Conservation (phyloP, 53 echinoderm and acorn worm species). For the Astropecten irregularis region DNA sequence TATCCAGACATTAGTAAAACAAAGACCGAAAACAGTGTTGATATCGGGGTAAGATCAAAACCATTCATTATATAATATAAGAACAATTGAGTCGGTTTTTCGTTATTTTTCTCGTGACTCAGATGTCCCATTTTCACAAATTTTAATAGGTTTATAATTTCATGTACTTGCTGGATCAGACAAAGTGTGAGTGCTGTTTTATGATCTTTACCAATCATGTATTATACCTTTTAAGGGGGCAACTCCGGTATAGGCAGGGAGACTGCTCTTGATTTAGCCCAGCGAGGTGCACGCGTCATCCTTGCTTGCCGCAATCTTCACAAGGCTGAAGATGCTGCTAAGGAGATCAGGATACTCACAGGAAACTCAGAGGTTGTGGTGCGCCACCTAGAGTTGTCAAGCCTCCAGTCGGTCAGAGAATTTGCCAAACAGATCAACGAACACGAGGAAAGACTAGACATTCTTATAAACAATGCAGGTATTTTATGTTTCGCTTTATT, state of each 20-base stretch:
- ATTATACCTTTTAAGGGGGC: slow-evolving; percentile 63
- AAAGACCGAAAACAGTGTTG: too few species aligned
- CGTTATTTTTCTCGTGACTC: too few species aligned
- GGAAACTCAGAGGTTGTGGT: slow-evolving; percentile 71
- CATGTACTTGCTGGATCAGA: too few species aligned
- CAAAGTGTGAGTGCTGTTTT: too few species aligned
- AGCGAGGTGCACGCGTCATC: slow-evolving; percentile 80
- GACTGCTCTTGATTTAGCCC: slow-evolving; percentile 70
- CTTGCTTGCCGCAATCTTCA: slow-evolving; percentile 74
- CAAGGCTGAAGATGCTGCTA: slow-evolving; percentile 68
- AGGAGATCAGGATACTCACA: slow-evolving; percentile 65
- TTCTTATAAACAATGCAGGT: slow-evolving; percentile 95
- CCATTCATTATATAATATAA: too few species aligned
- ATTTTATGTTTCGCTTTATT: too few species aligned
- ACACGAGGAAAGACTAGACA: slow-evolving; percentile 71
- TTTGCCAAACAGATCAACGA: slow-evolving; percentile 68
- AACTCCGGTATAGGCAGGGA: slow-evolving; percentile 71
- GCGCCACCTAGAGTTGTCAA: slow-evolving; percentile 80
- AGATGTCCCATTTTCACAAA: too few species aligned
- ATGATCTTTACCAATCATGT: too few species aligned
- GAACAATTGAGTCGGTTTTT: too few species aligned
- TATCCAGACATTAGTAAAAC: too few species aligned
- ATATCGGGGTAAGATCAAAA: too few species aligned
- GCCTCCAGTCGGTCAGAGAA: slow-evolving; percentile 70
- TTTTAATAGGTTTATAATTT: too few species aligned